Evolutionary conservation across 2,797 vertebrate genomes (phyloP).

Genomic region (Tympanoctomys barrerae): DNA sequence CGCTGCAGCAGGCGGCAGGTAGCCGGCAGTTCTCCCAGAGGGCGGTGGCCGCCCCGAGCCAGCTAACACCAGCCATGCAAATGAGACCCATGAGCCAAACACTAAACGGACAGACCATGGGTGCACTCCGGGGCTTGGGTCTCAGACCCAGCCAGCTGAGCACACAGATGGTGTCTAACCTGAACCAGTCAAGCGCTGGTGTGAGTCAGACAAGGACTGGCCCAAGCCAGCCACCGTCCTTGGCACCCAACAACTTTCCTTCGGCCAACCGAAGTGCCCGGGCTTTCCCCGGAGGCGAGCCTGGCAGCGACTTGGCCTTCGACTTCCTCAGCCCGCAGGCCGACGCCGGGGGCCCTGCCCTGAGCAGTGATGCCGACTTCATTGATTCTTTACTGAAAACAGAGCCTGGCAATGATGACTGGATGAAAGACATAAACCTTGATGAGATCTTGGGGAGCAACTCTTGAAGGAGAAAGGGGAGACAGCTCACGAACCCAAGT

Average conservation of each 20-base stretch:
- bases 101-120: conserved; percentile 87
- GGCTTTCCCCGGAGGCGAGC: conserved; percentile 91
- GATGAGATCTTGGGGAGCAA: conserved; percentile 98
- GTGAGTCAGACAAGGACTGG: conserved; percentile 89
- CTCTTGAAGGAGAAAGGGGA: conserved; percentile 87
- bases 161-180: conserved; percentile 89
- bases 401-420: conserved; percentile 97
- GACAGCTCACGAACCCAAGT: conserved; percentile 13
- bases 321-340: conserved; percentile 96
- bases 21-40: conserved; percentile 92
- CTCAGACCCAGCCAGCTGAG: conserved; percentile 90
- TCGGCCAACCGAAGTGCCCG: conserved; percentile 89
- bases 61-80: conserved; percentile 91
- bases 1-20: conserved; percentile 88
- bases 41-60: conserved; percentile 91
- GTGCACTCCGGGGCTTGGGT: conserved; percentile 89
- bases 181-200: conserved; percentile 83
- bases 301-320: conserved; percentile 93
- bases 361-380: conserved; percentile 97
- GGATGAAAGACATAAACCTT: conserved; percentile 99
- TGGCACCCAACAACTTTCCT: conserved; percentile 90
- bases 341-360: conserved; percentile 95
- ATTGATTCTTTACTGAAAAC: conserved; percentile 98
- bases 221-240: conserved; percentile 90
- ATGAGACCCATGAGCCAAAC: conserved; percentile 91